Evolutionary conservation across 2,113 vertebrate species (phyloP).

Genomic region (Rhegmatorhina hoffmannsi): DNA sequence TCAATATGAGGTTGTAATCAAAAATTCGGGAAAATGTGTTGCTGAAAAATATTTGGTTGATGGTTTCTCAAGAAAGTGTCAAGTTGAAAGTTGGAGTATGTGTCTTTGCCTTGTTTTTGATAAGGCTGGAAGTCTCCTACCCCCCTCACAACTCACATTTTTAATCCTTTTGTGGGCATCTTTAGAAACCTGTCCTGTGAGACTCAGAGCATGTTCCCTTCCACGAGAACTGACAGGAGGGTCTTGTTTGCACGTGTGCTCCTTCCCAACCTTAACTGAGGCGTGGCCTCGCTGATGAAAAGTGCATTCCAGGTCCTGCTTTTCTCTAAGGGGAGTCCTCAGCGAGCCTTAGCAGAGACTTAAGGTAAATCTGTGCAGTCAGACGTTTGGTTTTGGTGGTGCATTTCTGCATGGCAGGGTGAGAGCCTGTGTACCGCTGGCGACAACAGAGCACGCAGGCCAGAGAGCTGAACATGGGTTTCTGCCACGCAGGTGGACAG

Average conservation of each 20-base stretch:
- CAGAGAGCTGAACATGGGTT: background rate
- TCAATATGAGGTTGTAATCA: background rate
- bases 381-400: background rate
- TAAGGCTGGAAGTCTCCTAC: background rate
- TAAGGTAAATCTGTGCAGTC: background rate
- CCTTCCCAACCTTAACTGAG: background rate
- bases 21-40: background rate
- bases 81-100: background rate
- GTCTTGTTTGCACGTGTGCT: background rate
- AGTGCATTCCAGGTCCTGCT: background rate
- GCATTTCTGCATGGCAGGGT: rapidly evolving
- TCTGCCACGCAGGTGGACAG: rapidly evolving
- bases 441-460: background rate
- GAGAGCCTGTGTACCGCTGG: rapidly evolving
- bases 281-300: background rate
- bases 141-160: background rate
- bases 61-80: background rate
- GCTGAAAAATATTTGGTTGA: background rate
- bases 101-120: background rate
- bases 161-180: background rate
- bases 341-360: background rate
- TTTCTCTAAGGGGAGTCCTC: background rate
- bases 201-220: background rate
- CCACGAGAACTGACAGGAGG: rapidly evolving
- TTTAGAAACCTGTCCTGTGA: background rate